These are phyloP conservation scores for Dilophus febrilis DNA, from an alignment of 2,888 invertebrate species.

Conservation along the genomic window DNA sequence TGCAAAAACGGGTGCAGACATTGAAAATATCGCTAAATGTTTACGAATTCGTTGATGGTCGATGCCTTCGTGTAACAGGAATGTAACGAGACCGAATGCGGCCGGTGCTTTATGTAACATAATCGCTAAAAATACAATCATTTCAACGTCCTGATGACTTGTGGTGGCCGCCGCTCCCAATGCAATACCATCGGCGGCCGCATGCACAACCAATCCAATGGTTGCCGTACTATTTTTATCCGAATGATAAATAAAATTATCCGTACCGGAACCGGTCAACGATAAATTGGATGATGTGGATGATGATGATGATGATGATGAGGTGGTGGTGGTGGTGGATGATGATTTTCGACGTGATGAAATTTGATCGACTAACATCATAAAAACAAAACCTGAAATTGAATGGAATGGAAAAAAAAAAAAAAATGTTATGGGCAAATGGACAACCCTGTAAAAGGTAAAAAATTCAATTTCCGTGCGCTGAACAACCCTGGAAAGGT, in stretches of 20 bases:
- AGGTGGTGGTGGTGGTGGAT: too few relatives aligned
- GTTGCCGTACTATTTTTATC: conserved; percentile 84
- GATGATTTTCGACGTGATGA: conserved; percentile 32
- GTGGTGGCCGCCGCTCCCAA: conserved; percentile 96
- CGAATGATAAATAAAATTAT: conserved; percentile 39
- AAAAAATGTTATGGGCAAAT: too few relatives aligned
- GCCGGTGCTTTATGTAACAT: conserved; percentile 99
- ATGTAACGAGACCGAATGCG: conserved; percentile 96
- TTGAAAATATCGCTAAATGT: conserved; percentile 81
- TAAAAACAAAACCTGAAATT: conserved; percentile 73
- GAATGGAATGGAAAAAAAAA: too few relatives aligned
- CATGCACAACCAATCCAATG: conserved; percentile 91
- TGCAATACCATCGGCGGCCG: conserved; percentile 95
- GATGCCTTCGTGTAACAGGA: conserved; percentile 84
- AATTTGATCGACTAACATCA: conserved; percentile 88
- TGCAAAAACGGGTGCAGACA: conserved; percentile 80
- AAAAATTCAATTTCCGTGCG: too few relatives aligned
- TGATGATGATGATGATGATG: not conserved
- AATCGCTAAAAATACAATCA: conserved; percentile 95
- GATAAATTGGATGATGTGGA: too few relatives aligned
- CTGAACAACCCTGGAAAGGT: too few relatives aligned
- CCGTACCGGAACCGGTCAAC: too few relatives aligned
- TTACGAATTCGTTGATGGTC: conserved; percentile 67
- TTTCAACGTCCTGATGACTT: conserved; percentile 87
- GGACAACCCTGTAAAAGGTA: too few relatives aligned